These are phyloP conservation scores for Microplitis demolitor DNA, from an alignment of 1,140 invertebrate genomes.

Conservation along the genomic window DNA sequence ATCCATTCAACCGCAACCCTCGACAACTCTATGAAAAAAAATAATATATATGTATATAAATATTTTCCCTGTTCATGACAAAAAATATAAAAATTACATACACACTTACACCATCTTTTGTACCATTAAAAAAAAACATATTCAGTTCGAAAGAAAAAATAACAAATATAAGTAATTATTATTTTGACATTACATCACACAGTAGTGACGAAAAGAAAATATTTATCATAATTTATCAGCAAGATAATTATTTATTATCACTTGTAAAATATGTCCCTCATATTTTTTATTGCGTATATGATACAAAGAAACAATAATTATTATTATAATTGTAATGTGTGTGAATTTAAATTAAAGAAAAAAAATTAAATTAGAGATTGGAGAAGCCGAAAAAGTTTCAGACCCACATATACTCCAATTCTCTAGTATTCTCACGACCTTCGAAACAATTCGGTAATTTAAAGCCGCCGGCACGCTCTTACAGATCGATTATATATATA, in stretches of 20 bases:
- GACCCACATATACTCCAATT: background rate
- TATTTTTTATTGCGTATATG: background rate
- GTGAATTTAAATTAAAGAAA: background rate
- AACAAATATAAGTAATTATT: too few species aligned
- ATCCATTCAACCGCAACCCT: slow-evolving; percentile 6
- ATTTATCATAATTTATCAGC: background rate
- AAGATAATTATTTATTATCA: background rate
- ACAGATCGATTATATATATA: slow-evolving; percentile 21
- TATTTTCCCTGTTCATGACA: background rate
- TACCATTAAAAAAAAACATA: too few species aligned
- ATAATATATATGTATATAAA: background rate
- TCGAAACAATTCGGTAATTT: slow-evolving; percentile 25
- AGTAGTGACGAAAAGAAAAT: background rate
- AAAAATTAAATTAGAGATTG: background rate
- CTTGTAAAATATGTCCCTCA: background rate
- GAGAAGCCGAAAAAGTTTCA: background rate
- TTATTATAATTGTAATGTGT: background rate
- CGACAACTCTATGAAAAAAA: background rate
- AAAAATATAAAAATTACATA: background rate
- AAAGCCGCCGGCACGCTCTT: slow-evolving; percentile 24
- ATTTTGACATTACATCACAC: background rate
- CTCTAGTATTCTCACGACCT: slow-evolving; percentile 16
- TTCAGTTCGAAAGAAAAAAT: too few species aligned
- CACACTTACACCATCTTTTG: too few species aligned
- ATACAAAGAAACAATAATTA: background rate